phyloP scores from a whole-genome alignment of 2,113 vertebrate genomes.

The Chascanopsetta lugubris region DNA sequence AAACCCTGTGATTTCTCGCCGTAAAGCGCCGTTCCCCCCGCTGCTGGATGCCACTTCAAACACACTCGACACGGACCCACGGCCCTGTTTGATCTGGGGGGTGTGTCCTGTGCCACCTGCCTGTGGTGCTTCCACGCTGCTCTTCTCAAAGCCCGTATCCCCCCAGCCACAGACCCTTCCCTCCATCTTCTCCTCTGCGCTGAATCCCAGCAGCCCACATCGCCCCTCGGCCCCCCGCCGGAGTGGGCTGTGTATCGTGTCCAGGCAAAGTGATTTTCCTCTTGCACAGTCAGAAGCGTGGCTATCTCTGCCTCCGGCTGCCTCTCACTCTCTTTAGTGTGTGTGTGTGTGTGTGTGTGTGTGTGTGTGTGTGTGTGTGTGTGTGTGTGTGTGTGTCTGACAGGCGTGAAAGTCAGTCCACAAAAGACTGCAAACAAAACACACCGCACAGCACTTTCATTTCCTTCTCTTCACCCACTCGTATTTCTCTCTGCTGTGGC shows the following conservation, averaged over 20 bases:
- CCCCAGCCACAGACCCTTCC: constrained; percentile 37
- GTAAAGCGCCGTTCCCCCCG: not conserved
- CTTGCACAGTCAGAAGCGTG: no score
- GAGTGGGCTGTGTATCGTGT: constrained; percentile 51
- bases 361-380: constrained; percentile 10
- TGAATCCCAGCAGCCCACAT: constrained; percentile 27
- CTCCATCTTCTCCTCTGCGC: constrained; percentile 27
- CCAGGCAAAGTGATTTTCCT: constrained; percentile 47
- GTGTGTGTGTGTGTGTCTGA: constrained; percentile 2
- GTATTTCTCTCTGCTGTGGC: no score
- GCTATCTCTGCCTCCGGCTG: constrained; percentile 36
- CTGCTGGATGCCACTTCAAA: not conserved
- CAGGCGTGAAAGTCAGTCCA: constrained; percentile 13
- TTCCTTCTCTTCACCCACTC: not conserved
- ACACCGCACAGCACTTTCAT: constrained; percentile 4
- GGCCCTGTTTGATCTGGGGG: not conserved
- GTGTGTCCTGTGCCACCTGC: not conserved
- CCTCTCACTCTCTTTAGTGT: no score
- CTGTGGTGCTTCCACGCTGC: constrained; percentile 17
- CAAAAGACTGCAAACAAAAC: constrained; percentile 23
- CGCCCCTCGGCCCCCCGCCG: constrained; percentile 6
- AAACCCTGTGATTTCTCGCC: not conserved
- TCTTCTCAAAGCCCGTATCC: constrained; percentile 50
- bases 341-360: not conserved
- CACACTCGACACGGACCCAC: not conserved